Base-by-base conservation (phyloP, 2,797 vertebrate genomes). In the Thalassophryne amazonica region DNA sequence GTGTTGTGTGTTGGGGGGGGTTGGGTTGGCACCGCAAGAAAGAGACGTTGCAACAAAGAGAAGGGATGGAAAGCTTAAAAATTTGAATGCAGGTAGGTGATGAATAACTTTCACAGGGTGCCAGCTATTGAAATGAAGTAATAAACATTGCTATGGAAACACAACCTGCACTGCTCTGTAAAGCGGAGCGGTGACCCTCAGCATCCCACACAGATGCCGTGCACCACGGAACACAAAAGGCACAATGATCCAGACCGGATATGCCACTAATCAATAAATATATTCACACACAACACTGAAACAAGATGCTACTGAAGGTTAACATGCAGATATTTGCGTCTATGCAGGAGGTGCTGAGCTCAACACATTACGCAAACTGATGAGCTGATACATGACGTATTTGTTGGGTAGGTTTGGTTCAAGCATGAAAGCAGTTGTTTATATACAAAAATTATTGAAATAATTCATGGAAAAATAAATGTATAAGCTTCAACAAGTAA, bases 231-330 rank as follows among this genome's bases (percentile, higher is more conserved):
- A n/a, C n/a, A n/a, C n/a, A n/a, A n/a, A n/a, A n/a, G n/a, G n/a
- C n/a, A n/a, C n/a, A n/a, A n/a, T n/a, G n/a, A n/a, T n/a, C n/a
- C n/a, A 71, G 76, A 73, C 25, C 2, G 61, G 17, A 54, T 9
- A 25, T 46, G 59, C 45, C 53, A 33, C 34, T 41, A 32, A 36
- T 39, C 16, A 45, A 62, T 71, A 69, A 49, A 47, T 8, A 55
- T 50, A 48, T 31, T 39, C 32, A 5, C 7, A 40, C 56, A 51
- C 56, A 31, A 37, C 2, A 29, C 33, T 15, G 40, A 55, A 63
- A 57, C 56, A 19, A 56, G 36, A 43, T 7, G n/a, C n/a, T n/a
- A n/a, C 49, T 40, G 38, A 73, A 56, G 61, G 64, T 60, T 10
- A 50, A 25, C 7, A 15, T 20, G 6, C 16, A 36, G n/a, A 58